A percentile compares a stretch with the other conserved stretches of the same genome.
phyloP scores from a whole-genome alignment of 1,140 invertebrate genomes.

The Magallana angulata region DNA sequence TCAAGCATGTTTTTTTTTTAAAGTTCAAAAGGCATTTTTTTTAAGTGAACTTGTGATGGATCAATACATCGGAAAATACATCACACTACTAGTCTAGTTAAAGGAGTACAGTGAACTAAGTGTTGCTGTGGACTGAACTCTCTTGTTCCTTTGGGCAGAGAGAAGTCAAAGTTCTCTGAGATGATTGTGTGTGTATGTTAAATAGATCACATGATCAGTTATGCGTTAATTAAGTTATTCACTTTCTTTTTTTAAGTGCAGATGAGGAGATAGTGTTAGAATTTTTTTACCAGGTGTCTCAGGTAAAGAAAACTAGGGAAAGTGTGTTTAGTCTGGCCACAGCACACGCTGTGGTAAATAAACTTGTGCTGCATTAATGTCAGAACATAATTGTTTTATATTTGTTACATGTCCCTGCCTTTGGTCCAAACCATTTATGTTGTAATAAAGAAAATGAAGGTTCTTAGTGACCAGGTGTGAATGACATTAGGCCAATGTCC shows the following conservation, averaged over 20 bases:
- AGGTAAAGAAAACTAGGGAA: neutral
- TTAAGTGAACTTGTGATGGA: neutral
- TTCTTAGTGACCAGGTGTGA: neutral
- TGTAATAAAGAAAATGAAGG: neutral
- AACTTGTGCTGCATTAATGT: neutral
- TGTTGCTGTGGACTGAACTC: neutral
- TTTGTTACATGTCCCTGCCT: neutral
- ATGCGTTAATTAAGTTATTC: neutral
- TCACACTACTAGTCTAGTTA: neutral
- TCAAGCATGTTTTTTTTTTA: neutral
- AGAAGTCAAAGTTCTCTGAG: neutral
- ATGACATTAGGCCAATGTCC: neutral
- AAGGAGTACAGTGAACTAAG: neutral
- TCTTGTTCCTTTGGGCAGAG: neutral
- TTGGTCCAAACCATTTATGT: neutral
- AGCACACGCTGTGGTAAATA: neutral
- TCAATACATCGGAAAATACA: neutral
- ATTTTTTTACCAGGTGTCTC: neutral
- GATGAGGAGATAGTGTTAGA: neutral
- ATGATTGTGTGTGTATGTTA: too few species aligned
- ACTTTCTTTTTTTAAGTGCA: neutral
- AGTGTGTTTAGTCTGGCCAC: too few species aligned
- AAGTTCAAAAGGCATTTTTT: neutral
- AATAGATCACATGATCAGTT: neutral
- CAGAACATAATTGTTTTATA: neutral